Evolutionary conservation across 2,888 invertebrate genomes (phyloP).

Genomic region (Cryptus armator): DNA sequence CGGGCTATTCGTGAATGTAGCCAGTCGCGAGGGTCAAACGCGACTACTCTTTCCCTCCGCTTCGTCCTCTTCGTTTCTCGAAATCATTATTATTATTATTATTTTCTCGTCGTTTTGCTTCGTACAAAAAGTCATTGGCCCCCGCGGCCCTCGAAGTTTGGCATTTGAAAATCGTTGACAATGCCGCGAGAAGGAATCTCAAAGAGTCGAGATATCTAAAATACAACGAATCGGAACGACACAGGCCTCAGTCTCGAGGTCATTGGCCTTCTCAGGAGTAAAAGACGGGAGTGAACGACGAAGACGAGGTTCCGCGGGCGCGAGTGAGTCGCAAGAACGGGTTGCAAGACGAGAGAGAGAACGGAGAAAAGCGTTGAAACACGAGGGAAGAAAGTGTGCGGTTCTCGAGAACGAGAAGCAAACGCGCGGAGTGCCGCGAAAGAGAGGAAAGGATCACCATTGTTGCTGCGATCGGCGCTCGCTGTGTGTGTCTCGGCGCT

Average conservation of each 20-base stretch:
- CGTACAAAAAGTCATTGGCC: not conserved
- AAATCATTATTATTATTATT: too few species aligned
- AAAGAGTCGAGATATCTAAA: slow-evolving; percentile 4
- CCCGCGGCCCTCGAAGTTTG: not conserved
- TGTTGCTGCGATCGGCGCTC: slow-evolving; percentile 59
- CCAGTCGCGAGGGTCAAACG: slow-evolving; percentile 28
- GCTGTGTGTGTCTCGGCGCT: slow-evolving; percentile 50
- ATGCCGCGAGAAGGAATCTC: not conserved
- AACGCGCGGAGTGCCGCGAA: slow-evolving; percentile 33
- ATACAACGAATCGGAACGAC: slow-evolving; percentile 35
- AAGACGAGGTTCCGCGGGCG: slow-evolving; percentile 8
- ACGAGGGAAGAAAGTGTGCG: slow-evolving; percentile 55
- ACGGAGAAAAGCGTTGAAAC: slow-evolving; percentile 36
- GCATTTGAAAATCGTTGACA: not conserved
- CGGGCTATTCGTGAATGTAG: slow-evolving; percentile 30
- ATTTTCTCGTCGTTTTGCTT: too few species aligned
- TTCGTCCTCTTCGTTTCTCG: not conserved
- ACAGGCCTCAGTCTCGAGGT: slow-evolving; percentile 42
- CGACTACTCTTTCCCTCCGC: not conserved
- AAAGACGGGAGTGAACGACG: slow-evolving; percentile 46
- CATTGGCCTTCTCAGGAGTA: slow-evolving; percentile 61
- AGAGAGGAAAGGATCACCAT: slow-evolving; percentile 61
- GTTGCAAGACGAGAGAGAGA: slow-evolving; percentile 54
- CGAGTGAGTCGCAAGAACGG: slow-evolving; percentile 7
- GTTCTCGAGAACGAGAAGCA: slow-evolving; percentile 59